phyloP scores from a whole-genome alignment of 1,140 invertebrate species.

The Diprion similis region DNA sequence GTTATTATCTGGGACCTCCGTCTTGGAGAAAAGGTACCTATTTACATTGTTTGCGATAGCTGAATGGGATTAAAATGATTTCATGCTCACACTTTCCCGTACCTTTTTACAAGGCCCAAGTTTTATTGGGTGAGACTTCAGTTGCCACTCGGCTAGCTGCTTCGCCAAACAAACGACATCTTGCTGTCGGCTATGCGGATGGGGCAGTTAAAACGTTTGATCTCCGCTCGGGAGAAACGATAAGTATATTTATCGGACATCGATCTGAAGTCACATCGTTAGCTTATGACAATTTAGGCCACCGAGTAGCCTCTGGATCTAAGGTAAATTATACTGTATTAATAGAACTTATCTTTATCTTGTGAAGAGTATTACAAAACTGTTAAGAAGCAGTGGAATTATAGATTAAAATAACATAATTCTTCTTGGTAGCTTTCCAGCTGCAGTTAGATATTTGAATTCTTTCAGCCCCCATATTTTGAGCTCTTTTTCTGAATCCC shows the following conservation, averaged over 20 bases:
- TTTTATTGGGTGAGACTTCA: constrained; percentile 78
- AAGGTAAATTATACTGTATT: constrained; percentile 66
- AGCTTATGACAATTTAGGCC: constrained; percentile 80
- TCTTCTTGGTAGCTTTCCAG: not conserved
- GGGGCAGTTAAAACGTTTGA: constrained; percentile 88
- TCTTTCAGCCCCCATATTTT: too few species aligned
- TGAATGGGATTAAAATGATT: not conserved
- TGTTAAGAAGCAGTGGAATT: not conserved
- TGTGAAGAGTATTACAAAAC: not conserved
- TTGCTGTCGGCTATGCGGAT: constrained; percentile 93
- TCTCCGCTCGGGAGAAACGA: constrained; percentile 70
- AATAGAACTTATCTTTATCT: constrained; percentile 40
- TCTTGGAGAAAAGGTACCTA: constrained; percentile 83
- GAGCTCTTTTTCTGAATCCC: too few species aligned
- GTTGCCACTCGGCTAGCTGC: constrained; percentile 76
- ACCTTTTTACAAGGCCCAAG: constrained; percentile 65
- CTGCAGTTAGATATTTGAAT: too few species aligned
- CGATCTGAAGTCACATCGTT: constrained; percentile 84
- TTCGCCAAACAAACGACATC: constrained; percentile 74
- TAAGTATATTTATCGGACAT: constrained; percentile 88
- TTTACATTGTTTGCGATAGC: not conserved
- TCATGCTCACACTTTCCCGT: constrained; percentile 25
- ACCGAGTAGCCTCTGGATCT: constrained; percentile 84
- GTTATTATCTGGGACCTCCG: constrained; percentile 94
- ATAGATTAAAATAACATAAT: not conserved